These are phyloP conservation scores for Pluvianellus socialis DNA, from an alignment of 2,113 vertebrate genomes.

Conservation along the genomic window DNA sequence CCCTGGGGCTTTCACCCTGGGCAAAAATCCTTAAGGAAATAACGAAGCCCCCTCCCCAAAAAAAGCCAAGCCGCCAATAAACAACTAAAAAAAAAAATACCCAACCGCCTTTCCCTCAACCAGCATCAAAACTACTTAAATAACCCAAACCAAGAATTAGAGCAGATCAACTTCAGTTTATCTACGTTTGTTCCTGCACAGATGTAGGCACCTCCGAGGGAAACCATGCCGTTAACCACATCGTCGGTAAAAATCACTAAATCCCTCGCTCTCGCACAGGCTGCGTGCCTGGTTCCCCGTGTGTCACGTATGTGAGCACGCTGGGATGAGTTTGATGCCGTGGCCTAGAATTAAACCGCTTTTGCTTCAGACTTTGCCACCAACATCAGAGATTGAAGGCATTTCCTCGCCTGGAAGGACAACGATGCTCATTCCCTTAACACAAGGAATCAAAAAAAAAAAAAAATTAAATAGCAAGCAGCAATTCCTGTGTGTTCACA, in stretches of 20 bases:
- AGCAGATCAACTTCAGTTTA: accelerated
- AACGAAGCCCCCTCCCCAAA: not conserved
- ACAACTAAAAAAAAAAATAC: not conserved
- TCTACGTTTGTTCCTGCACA: accelerated
- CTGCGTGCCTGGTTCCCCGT: accelerated
- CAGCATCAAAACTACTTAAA: not conserved
- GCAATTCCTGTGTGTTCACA: accelerated
- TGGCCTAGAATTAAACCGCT: not conserved
- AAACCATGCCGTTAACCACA: accelerated
- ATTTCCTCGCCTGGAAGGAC: not conserved
- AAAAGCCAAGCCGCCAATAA: too few relatives aligned
- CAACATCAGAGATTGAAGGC: not conserved
- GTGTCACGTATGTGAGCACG: accelerated
- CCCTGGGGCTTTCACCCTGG: not conserved
- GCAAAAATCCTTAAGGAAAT: not conserved
- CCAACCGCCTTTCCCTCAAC: accelerated
- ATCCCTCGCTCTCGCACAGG: not conserved
- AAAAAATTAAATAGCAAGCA: too few relatives aligned
- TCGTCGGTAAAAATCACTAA: not conserved
- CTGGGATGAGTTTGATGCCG: not conserved
- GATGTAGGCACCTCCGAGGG: not conserved
- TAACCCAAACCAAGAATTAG: not conserved
- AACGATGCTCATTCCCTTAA: accelerated
- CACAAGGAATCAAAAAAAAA: accelerated
- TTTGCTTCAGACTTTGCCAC: not conserved